Percentiles rank a stretch among this genome's conserved stretches.
Evolutionary conservation across 2,797 vertebrate genomes (phyloP).

Genomic region (Sphenopsis melanotis): DNA sequence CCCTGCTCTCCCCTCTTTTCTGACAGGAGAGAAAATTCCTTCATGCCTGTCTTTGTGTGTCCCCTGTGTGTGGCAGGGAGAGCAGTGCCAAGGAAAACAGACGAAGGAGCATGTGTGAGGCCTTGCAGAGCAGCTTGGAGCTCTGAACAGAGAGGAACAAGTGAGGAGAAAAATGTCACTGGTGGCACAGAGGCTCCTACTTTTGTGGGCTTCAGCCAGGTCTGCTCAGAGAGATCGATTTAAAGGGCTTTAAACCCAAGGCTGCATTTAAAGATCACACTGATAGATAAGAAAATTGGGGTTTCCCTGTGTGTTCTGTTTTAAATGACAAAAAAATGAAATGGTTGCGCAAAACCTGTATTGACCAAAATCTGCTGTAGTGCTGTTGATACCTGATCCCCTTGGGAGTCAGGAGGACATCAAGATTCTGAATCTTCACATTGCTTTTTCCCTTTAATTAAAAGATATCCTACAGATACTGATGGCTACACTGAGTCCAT

Average conservation of each 20-base stretch:
- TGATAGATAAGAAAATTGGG: background rate
- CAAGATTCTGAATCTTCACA: background rate
- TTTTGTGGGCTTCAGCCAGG: background rate
- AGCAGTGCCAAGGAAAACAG: background rate
- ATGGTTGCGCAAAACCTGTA: background rate
- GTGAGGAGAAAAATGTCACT: background rate
- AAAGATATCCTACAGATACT: background rate
- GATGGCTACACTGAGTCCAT: background rate
- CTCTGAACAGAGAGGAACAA: background rate
- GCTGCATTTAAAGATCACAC: background rate
- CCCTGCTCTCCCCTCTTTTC: background rate
- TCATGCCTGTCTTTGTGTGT: background rate
- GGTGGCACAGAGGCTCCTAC: background rate
- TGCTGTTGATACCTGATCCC: background rate
- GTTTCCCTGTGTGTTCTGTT: rapidly evolving
- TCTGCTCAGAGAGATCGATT: background rate
- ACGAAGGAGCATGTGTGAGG: background rate
- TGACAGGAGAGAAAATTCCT: background rate
- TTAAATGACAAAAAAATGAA: background rate
- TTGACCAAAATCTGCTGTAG: background rate
- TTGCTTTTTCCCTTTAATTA: background rate
- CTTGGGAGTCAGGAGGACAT: background rate
- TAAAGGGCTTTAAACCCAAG: background rate
- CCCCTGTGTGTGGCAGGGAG: background rate
- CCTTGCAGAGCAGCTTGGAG: background rate